Evolutionary conservation across 2,888 invertebrate genomes (phyloP).

Genomic region (Pandemis cinnamomeana): DNA sequence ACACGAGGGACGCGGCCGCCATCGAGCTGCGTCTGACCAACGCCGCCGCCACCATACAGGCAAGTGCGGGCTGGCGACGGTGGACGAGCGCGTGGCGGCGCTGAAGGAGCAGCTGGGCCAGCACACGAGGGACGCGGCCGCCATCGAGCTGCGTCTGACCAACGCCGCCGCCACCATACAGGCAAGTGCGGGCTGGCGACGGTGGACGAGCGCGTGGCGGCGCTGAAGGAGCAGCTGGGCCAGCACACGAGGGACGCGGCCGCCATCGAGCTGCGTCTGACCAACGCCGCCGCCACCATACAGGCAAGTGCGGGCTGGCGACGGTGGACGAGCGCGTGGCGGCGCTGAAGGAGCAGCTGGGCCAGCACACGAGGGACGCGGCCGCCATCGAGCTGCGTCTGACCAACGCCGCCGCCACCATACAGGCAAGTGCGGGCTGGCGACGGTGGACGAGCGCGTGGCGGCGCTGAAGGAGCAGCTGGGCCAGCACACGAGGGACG

Average conservation of each 20-base stretch:
- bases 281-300: slow-evolving; percentile 90
- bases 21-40: slow-evolving; percentile 92
- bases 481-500: slow-evolving; percentile 96
- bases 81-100: slow-evolving; percentile 86
- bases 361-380: slow-evolving; percentile 96
- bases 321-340: slow-evolving; percentile 83
- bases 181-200: slow-evolving; percentile 59
- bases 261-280: slow-evolving; percentile 92
- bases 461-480: slow-evolving; percentile 90
- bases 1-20: slow-evolving; percentile 97
- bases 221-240: slow-evolving; percentile 91
- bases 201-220: slow-evolving; percentile 84
- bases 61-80: slow-evolving; percentile 51
- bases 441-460: slow-evolving; percentile 79
- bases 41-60: slow-evolving; percentile 90
- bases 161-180: slow-evolving; percentile 90
- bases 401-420: slow-evolving; percentile 89
- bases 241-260: slow-evolving; percentile 97
- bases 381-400: slow-evolving; percentile 95
- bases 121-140: slow-evolving; percentile 97
- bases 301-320: slow-evolving; percentile 64
- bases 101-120: slow-evolving; percentile 91
- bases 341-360: slow-evolving; percentile 90
- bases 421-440: slow-evolving; percentile 77
- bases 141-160: slow-evolving; percentile 92